Base-by-base conservation (phyloP, 2,113 vertebrate species). In the Coryphaenoides rupestris region DNA sequence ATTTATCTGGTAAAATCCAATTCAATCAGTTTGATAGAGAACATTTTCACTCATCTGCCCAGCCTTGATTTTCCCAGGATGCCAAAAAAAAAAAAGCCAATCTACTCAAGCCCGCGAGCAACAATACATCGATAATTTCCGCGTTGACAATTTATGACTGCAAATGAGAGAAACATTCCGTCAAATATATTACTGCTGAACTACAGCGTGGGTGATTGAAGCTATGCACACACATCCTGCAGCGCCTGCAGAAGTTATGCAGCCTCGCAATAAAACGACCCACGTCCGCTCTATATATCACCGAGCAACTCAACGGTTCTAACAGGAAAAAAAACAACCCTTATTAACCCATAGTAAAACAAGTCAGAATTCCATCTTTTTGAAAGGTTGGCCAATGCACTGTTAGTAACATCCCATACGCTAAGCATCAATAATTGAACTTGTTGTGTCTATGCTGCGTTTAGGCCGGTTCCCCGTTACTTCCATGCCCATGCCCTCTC, bases 1-100 rank as follows among this genome's bases (percentile, higher is more conserved):
- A 85, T 86, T 85, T 69, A 83, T 88, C 86, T 87, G 85, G 69
- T 79, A 71, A 86, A 89, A 89, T 88, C 79, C 82, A 81, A 83
- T 86, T 79, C 79, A 83, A 73, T 89, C 82, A 79, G 74, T 69
- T 79, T 82, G 83, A 84, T 84, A 75, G 76, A 88, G 77, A 86
- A 78, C 68, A 69, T 77, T 83, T 83, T 80, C 76, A 64, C 74
- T 80, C 69, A 33, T 57, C 63, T 72, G 55, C 62, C 69, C 75
- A 58, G 64, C 67, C 60, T 47, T 19, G 69, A 66, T 75, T 75
- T 74, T 77, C 82, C 69, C 70, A 71, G 60, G 68, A 60, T 75
- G 59, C 40, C 54, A 63, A 62, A 66, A 61, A 74, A 63, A 62
- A 66, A 61, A 74, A 75, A 84, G 84, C 81, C 74, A 81, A 83